Evolutionary conservation across 2,797 vertebrate genomes (phyloP).

Genomic region (Trachurus trachurus): DNA sequence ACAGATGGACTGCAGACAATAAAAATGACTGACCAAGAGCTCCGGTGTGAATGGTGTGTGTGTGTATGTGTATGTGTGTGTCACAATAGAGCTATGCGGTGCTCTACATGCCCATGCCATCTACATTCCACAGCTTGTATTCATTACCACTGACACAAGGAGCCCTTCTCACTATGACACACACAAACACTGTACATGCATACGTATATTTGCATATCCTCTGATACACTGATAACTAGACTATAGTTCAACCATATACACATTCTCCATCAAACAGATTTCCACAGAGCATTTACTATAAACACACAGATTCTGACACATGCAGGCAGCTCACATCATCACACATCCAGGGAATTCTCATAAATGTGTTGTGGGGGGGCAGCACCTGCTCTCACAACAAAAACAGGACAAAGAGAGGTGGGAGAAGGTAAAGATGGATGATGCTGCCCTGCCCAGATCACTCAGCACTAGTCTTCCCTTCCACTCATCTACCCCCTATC

Average conservation of each 20-base stretch:
- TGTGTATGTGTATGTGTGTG: constrained; percentile 13
- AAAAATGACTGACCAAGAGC: constrained; percentile 13
- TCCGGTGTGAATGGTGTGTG: constrained; percentile 11
- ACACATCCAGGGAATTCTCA: background rate
- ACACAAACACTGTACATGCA: constrained; percentile 7
- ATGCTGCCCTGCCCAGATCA: constrained; percentile 49
- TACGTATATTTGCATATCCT: background rate
- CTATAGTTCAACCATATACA: too few species aligned
- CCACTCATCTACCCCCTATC: constrained; percentile 38
- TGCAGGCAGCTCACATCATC: background rate
- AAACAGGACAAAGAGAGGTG: constrained; percentile 7
- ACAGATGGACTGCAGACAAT: constrained; percentile 46
- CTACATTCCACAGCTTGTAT: constrained; percentile 66
- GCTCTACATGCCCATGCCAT: constrained; percentile 44
- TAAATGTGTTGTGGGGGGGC: background rate
- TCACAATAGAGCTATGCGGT: constrained; percentile 38
- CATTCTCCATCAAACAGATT: too few species aligned
- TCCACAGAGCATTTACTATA: too few species aligned
- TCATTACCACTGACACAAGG: constrained; percentile 63
- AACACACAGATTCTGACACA: too few species aligned
- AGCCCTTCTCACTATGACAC: constrained; percentile 36
- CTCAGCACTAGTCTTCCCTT: constrained; percentile 54
- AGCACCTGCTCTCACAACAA: background rate
- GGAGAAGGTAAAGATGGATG: background rate
- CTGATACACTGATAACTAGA: background rate